A percentile compares a stretch with the other conserved stretches of the same genome.
Conservation (phyloP, 2,113 vertebrate genomes). For the Mesocricetus auratus region DNA sequence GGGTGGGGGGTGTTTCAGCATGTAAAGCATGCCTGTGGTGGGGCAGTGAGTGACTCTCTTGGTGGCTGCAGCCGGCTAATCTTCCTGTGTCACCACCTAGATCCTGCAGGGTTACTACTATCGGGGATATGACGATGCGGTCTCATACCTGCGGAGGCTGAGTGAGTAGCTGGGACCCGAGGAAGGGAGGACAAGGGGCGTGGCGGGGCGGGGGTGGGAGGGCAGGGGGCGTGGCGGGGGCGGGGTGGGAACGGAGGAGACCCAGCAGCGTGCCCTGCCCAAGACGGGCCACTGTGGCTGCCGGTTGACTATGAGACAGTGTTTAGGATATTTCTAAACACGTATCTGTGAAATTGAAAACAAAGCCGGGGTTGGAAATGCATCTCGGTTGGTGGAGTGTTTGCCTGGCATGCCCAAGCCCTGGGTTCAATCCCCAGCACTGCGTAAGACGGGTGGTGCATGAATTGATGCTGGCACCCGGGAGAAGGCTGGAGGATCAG, state of each 20-base stretch:
- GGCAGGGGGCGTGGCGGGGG: too few relatives aligned
- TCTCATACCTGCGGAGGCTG: constrained; percentile 86
- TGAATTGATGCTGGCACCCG: neutral
- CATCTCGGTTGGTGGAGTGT: neutral
- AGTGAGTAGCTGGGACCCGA: constrained; percentile 81
- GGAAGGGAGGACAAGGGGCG: neutral
- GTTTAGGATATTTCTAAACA: neutral
- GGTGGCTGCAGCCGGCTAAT: fast-evolving
- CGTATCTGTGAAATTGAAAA: neutral
- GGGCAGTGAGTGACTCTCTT: fast-evolving
- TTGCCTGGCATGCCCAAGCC: neutral
- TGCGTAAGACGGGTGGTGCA: neutral
- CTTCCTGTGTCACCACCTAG: constrained; percentile 73
- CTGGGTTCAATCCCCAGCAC: neutral
- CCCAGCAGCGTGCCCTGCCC: fast-evolving
- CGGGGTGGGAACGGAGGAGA: neutral
- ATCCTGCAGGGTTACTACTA: constrained; percentile 86
- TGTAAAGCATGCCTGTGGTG: neutral
- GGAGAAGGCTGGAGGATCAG: neutral
- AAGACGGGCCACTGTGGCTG: neutral
- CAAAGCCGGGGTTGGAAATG: neutral
- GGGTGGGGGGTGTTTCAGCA: too few relatives aligned
- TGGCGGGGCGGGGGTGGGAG: too few relatives aligned
- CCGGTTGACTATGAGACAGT: neutral
- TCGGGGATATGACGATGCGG: constrained; percentile 87